These are phyloP conservation scores for Sphyrna mokarran DNA, from an alignment of 2,113 vertebrate species.

Conservation along the genomic window DNA sequence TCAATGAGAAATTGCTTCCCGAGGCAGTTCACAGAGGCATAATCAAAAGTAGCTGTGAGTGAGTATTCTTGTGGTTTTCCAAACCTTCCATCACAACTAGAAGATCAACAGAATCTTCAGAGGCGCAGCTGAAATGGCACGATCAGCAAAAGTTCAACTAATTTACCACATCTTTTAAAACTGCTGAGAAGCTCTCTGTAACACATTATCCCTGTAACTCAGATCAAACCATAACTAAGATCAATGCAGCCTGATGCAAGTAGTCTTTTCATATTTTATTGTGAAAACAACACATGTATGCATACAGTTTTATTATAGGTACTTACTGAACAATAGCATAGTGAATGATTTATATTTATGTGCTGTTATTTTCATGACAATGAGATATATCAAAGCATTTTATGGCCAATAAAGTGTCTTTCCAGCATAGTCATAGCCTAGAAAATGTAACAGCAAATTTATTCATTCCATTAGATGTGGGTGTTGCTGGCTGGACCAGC, in stretches of 20 bases:
- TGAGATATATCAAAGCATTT: background rate
- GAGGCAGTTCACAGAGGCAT: background rate
- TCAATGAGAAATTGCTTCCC: background rate
- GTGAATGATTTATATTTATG: background rate
- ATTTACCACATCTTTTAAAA: background rate
- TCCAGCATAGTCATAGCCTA: too few relatives aligned
- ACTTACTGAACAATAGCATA: background rate
- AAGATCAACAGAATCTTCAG: too few relatives aligned
- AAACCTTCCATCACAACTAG: background rate
- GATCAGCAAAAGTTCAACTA: background rate
- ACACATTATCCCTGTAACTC: background rate
- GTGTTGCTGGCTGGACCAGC: too few relatives aligned
- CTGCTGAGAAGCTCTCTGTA: background rate
- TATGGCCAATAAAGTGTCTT: too few relatives aligned
- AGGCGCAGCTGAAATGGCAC: background rate
- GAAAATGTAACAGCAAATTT: too few relatives aligned
- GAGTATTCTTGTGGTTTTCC: background rate
- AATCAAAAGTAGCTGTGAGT: background rate
- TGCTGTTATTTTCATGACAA: background rate
- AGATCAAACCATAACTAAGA: background rate
- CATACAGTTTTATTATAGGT: too few relatives aligned
- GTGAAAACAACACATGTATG: too few relatives aligned
- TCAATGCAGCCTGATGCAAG: too few relatives aligned
- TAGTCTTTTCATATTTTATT: too few relatives aligned
- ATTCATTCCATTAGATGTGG: too few relatives aligned